phyloP scores from a whole-genome alignment of 2,797 vertebrate genomes.

The Pseudochaenichthys georgianus region DNA sequence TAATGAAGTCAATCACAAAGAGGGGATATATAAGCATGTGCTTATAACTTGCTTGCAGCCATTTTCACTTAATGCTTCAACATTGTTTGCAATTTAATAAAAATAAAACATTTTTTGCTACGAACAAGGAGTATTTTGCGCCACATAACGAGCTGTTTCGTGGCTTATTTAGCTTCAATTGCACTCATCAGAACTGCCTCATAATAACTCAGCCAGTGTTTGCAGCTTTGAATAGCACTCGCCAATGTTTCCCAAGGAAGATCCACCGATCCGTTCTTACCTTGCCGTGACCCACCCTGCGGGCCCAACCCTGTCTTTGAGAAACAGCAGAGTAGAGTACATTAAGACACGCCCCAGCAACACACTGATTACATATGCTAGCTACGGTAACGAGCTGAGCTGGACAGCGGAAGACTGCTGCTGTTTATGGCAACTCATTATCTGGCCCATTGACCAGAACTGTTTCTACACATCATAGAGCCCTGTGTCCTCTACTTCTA shows the following conservation, averaged over 20 bases:
- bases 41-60: conserved; percentile 15
- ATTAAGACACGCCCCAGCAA: conserved; percentile 84
- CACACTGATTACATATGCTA: conserved; percentile 85
- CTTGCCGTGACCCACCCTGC: conserved; percentile 76
- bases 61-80: conserved; percentile 8
- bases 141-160: conserved; percentile 2
- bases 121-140: background rate
- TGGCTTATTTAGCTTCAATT: conserved; percentile 16
- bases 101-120: background rate
- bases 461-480: conserved; percentile 83
- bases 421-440: conserved; percentile 87
- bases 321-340: conserved; percentile 80
- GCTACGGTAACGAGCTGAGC: conserved; percentile 83
- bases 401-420: conserved; percentile 82
- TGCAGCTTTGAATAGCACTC: conserved; percentile 60
- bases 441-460: conserved; percentile 86
- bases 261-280: conserved; percentile 73
- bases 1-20: conserved; percentile 57
- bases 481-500: conserved; percentile 82
- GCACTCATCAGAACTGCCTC: conserved; percentile 12
- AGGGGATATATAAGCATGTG: conserved; percentile 33
- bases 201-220: conserved; percentile 22
- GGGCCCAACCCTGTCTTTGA: conserved; percentile 74
- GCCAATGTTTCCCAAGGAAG: conserved; percentile 56
- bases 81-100: background rate